Base-by-base conservation (phyloP, 2,888 invertebrate genomes). In the Troides aeacus region DNA sequence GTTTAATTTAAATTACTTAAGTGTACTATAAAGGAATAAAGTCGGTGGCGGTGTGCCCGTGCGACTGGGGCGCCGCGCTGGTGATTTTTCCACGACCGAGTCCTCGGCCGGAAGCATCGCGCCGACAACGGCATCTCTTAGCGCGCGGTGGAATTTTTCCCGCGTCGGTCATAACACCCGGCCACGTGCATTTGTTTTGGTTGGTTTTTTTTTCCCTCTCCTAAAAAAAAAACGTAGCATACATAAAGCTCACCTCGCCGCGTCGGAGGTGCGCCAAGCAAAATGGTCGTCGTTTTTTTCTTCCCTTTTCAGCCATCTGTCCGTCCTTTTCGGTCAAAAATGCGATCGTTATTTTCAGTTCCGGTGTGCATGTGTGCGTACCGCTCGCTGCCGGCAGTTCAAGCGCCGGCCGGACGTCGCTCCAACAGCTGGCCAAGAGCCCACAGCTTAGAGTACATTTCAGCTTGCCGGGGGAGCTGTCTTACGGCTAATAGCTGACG, bases 341-440 rank as follows among this genome's bases (percentile, higher is more conserved):
- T 90, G 90, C 93, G 93, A 93, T 93, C 93, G 93, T 93, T 93
- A 93, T 93, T 93, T 79, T 93, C 92, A 91, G 92, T 92, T 92
- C 90, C 90, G 92, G 89, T 86, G 86, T 83, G 81, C 82, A 76
- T 92, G 92, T 92, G 92, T 92, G 92, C 86, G 92, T 92, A 83
- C 81, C 82, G 82, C 82, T 83, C 73, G 81, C 80, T 78, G 72
- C 81, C 81, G 79, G 77, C 74, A 81, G 83, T 81, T 77, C 86
- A 91, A 84, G 76, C 82, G 85, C 84, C 91, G 81, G 10, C 36
- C 17, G 30, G 30, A 64, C 62, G 67, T 59, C 70, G 42, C 7
- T 69, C 76, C 30, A 86, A 75, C 79, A 70, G 74, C 70, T 50
- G 73, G 76, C 74, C 64, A 15, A 82, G 68, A 0, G 0, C 0